Evolutionary conservation across 2,888 invertebrate species (phyloP), one percentile per base, ranked within the genome.

Genomic region (Hirtodrosophila confusa): DNA sequence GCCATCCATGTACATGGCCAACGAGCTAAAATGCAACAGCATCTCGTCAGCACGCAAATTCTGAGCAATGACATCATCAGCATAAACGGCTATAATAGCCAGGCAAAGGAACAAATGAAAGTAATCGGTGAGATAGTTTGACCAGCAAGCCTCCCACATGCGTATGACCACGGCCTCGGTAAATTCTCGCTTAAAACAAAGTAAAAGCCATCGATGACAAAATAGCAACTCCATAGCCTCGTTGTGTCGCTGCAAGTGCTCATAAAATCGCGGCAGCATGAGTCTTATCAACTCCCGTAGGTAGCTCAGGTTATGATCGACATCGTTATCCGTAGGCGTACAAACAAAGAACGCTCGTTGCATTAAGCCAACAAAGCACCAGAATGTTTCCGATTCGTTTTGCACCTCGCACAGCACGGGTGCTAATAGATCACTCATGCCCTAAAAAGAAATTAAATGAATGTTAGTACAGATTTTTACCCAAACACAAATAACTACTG

Each of bases 111-210:
- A 99, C 86, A 99, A 93, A 90, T 99, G 98, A 92, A 99, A 99
- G 91, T 98, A 98, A 91, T 98, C 97, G 0, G 98, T 98, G 89
- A 98, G 94, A 91, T 97, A 98, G 92, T 97, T 97, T 0, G 98
- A 96, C 99, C 99, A 99, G 92, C 98, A 99, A 3, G 98, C 96
- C 92, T 98, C 97, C 98, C 98, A 98, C 95, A 98, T 97, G 33
- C 95, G 93, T 43, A 98, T 93, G 0, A 97, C 97, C 36, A 97
- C 96, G 10, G 95, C 94, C 90, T 97, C 97, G 0, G 96, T 95
- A 89, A 98, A 98, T 91, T 98, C 98, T 0, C 98, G 93, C 87
- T 97, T 97, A 92, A 98, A 97, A 90, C 98, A 98, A 93, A 98
- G 91, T 65, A 98, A 92, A 84, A 98, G 97, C 98, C 98, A 98